Conservation (phyloP, 2,888 invertebrate species). For the Ommatoiulus sabulosus region DNA sequence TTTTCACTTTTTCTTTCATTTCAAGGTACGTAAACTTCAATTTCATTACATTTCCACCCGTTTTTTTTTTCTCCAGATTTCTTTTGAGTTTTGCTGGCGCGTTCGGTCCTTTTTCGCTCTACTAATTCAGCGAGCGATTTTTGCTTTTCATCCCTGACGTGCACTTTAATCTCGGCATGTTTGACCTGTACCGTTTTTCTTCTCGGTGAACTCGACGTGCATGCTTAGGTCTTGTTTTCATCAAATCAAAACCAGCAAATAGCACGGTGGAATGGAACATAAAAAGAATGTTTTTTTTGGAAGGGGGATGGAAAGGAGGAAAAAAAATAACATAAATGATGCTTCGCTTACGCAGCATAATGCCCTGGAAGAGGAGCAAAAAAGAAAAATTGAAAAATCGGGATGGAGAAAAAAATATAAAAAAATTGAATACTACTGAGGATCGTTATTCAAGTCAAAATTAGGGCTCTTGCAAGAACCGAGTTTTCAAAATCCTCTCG, state of each 20-base stretch:
- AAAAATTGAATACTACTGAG: background rate
- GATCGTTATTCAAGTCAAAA: background rate
- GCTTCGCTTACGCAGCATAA: background rate
- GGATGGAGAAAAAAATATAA: background rate
- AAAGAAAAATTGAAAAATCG: background rate
- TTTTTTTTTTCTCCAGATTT: background rate
- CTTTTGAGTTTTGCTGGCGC: background rate
- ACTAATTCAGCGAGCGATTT: background rate
- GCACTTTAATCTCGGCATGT: background rate
- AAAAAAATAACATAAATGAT: background rate
- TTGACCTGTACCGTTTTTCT: background rate
- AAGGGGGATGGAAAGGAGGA: background rate
- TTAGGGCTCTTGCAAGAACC: background rate
- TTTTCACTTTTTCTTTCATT: background rate
- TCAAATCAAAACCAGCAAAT: conserved; percentile 1
- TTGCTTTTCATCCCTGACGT: conserved; percentile 1
- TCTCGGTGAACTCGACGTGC: background rate
- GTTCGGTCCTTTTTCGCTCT: background rate
- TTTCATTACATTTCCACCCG: background rate
- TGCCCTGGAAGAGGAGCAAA: background rate
- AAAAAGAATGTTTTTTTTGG: background rate
- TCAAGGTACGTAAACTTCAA: background rate
- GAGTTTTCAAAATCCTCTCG: background rate
- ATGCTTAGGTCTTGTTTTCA: background rate
- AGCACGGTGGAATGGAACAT: background rate